Evolutionary conservation across 2,888 invertebrate genomes (phyloP), one percentile per base, ranked within the genome.

Genomic region (Drosophila sordidula): DNA sequence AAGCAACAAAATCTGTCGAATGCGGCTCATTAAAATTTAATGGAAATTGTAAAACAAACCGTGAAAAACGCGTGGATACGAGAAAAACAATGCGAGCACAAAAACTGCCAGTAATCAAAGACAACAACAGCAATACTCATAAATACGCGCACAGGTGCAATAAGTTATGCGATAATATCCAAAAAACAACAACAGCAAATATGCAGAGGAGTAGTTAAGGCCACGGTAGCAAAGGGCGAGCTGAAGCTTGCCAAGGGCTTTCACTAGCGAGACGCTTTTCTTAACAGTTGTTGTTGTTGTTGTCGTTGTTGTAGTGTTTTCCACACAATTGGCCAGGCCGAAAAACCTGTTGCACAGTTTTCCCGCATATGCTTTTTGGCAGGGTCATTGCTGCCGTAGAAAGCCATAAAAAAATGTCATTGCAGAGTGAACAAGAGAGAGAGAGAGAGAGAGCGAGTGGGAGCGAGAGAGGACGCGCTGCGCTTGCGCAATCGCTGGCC

Each of bases 371-470:
- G 45, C 70, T 70, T 74, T 76, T 78, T 61, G 71, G 80, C 86
- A 87, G 86, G 83, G 83, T 87, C 85, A 85, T 79, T 85, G 87
- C 75, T 80, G 78, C 65, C 64, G 84, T 75, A 84, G 84, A 84
- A 84, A 84, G 78, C 78, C 74, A 76, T 74, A 75, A 82, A 75
- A 77, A 75, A 65, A 62, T 87, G 76, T 84, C 83, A 83, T 69
- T 86, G 72, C 69, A 63, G 22, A 44, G 12, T 45, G 25, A 5
- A 41, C 49, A 38, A 59, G 9, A 6, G 32, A 22, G 2, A 34
- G 41, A 36, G 14, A 36, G 29, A 22, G 49, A 6, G 51, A 41
- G 42, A 16, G 16, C 2, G 42, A 29, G 45, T 22, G 49, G 5
- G 14, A 12, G 36, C 25, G 49, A 59, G 50, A 32, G 32, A 26